Evolutionary conservation across 2,888 invertebrate genomes (phyloP).

Genomic region (Agriopis leucophaearia): DNA sequence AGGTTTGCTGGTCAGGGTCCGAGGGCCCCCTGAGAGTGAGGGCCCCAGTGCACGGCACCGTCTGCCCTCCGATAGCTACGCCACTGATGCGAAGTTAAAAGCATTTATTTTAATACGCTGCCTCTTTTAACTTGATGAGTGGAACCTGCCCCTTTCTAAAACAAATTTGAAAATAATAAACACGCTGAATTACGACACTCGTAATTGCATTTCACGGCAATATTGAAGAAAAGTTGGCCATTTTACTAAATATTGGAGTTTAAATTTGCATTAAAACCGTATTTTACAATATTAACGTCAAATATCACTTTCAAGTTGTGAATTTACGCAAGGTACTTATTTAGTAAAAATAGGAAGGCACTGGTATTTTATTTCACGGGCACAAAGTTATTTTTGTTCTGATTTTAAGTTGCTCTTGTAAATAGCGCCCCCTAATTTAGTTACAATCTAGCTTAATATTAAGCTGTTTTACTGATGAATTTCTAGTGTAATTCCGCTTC

Average conservation of each 20-base stretch:
- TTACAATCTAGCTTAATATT: no score
- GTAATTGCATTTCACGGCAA: conserved; percentile 61
- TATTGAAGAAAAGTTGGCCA: conserved; percentile 32
- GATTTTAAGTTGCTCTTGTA: no score
- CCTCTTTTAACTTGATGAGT: background rate
- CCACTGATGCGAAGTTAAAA: no score
- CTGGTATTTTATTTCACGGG: no score
- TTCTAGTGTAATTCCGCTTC: no score
- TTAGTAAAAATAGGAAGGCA: background rate
- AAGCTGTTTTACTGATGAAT: no score
- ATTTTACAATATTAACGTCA: conserved; percentile 2
- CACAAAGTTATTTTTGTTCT: background rate
- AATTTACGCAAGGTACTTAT: background rate
- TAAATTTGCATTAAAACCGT: conserved; percentile 14
- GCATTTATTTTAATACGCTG: background rate
- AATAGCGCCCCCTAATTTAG: no score
- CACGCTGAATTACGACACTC: conserved; percentile 59
- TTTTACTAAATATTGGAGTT: conserved; percentile 21
- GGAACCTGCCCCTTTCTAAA: conserved; percentile 54
- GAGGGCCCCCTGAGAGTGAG: no score
- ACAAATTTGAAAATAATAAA: conserved; percentile 65
- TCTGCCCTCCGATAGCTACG: no score
- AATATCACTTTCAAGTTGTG: background rate
- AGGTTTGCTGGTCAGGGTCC: no score
- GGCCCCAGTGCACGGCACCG: no score